Percentiles rank a stretch among this genome's conserved stretches.
phyloP scores from a whole-genome alignment of 2,888 invertebrate genomes.

The Papilio demoleus region DNA sequence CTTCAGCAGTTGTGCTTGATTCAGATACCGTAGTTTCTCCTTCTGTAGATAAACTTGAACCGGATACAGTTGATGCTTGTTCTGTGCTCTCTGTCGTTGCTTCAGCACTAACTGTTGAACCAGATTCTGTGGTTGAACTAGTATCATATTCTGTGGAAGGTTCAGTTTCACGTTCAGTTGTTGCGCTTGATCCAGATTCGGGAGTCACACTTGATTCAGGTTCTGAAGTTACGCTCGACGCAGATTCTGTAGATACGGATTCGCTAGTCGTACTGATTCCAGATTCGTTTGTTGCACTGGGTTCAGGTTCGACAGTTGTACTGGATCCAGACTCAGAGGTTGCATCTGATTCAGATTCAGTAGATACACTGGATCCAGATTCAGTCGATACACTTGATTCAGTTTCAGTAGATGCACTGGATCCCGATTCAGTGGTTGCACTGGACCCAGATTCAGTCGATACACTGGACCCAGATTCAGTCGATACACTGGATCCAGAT shows the following conservation, averaged over 20 bases:
- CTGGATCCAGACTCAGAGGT: not conserved
- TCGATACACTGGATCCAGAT: not conserved
- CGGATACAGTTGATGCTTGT: not conserved
- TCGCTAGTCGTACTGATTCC: not conserved
- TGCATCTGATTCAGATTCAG: not conserved
- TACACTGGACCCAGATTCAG: not conserved
- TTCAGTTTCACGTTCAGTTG: conserved; percentile 33
- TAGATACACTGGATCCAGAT: not conserved
- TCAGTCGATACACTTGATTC: not conserved
- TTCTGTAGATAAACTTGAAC: not conserved
- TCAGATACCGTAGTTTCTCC: conserved; percentile 10
- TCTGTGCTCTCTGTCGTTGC: not conserved
- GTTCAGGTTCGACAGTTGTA: not conserved
- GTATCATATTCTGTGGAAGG: conserved; percentile 5
- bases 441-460: not conserved
- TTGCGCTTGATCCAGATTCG: conserved; percentile 36
- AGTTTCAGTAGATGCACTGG: not conserved
- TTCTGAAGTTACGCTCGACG: conserved; percentile 31
- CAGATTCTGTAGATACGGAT: conserved; percentile 26
- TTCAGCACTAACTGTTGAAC: conserved; percentile 22
- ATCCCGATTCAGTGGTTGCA: not conserved
- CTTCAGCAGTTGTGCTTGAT: conserved; percentile 3
- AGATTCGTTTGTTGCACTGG: conserved; percentile 6
- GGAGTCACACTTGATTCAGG: conserved; percentile 28
- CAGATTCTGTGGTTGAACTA: conserved; percentile 18